phyloP scores from a whole-genome alignment of 2,797 vertebrate species.

The Melanotaenia parkinsoni region DNA sequence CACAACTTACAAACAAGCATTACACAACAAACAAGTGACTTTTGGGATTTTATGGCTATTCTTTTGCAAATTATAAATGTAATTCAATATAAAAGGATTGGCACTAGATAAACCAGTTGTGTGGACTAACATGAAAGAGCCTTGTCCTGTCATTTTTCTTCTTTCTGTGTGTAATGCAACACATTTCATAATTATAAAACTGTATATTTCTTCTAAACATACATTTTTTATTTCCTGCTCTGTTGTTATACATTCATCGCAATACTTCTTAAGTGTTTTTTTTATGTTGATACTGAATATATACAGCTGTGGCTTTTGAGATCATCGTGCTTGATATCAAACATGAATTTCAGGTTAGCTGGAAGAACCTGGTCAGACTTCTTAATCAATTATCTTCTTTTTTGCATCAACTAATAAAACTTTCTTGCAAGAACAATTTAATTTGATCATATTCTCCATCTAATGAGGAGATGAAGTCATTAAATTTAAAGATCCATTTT shows the following conservation, averaged over 20 bases:
- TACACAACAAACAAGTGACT: too few relatives aligned
- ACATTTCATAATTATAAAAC: background rate
- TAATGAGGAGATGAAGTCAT: too few relatives aligned
- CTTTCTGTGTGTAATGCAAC: background rate
- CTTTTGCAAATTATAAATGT: background rate
- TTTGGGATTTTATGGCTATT: background rate
- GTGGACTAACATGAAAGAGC: too few relatives aligned
- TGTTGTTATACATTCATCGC: background rate
- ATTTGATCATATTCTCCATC: too few relatives aligned
- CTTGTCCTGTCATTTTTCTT: background rate
- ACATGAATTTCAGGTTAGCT: slow-evolving; percentile 16
- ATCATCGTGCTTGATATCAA: too few relatives aligned
- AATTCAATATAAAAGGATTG: background rate
- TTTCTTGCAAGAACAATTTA: background rate
- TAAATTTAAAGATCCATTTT: too few relatives aligned
- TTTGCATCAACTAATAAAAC: background rate
- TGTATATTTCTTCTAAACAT: background rate
- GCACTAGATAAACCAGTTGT: background rate
- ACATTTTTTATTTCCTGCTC: background rate
- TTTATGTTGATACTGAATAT: background rate
- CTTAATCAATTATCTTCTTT: background rate
- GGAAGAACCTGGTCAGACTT: slow-evolving; percentile 37
- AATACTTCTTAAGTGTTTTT: background rate
- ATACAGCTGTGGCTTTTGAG: background rate
- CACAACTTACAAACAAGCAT: too few relatives aligned